A percentile compares a stretch with the other conserved stretches of the same genome.
phyloP scores from a whole-genome alignment of 2,888 invertebrate species.

The Cremastinae sp. region DNA sequence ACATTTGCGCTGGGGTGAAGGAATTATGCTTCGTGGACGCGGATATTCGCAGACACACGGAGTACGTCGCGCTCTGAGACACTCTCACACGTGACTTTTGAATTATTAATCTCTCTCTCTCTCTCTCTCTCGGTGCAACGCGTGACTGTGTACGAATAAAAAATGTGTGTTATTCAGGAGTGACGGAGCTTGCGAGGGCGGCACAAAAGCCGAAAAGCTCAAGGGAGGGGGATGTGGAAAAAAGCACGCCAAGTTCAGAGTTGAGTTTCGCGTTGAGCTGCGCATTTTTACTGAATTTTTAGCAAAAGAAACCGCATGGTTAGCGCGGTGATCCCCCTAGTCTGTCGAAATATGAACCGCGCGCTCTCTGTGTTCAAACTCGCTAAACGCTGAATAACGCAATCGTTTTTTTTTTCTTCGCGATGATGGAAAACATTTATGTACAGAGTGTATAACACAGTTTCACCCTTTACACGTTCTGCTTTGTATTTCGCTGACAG shows the following conservation, averaged over 20 bases:
- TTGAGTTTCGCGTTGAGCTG: slow-evolving; percentile 13
- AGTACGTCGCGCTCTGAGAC: slow-evolving; percentile 14
- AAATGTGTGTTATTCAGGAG: slow-evolving; percentile 42
- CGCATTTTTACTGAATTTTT: slow-evolving; percentile 28
- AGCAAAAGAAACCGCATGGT: slow-evolving; percentile 21
- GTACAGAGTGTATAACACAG: slow-evolving; percentile 7
- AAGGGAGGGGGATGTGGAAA: background rate
- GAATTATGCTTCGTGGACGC: slow-evolving; percentile 24
- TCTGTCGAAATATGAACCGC: slow-evolving; percentile 36
- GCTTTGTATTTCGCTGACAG: background rate
- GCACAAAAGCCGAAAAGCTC: background rate
- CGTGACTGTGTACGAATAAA: slow-evolving; percentile 15
- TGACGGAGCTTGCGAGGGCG: background rate
- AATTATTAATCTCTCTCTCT: slow-evolving; percentile 43
- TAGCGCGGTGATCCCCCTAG: slow-evolving; percentile 14
- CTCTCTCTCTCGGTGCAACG: slow-evolving; percentile 17
- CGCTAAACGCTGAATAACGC: slow-evolving; percentile 22
- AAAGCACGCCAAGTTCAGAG: slow-evolving; percentile 18
- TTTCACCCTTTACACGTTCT: background rate
- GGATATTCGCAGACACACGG: slow-evolving; percentile 7
- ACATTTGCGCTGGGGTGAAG: slow-evolving; percentile 21
- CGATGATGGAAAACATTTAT: slow-evolving; percentile 22
- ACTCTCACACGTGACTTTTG: slow-evolving; percentile 35
- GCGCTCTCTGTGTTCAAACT: slow-evolving; percentile 22
- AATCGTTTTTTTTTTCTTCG: slow-evolving; percentile 10